Base-by-base conservation (phyloP, 2,113 vertebrate species). In the Hydrolagus affinis region DNA sequence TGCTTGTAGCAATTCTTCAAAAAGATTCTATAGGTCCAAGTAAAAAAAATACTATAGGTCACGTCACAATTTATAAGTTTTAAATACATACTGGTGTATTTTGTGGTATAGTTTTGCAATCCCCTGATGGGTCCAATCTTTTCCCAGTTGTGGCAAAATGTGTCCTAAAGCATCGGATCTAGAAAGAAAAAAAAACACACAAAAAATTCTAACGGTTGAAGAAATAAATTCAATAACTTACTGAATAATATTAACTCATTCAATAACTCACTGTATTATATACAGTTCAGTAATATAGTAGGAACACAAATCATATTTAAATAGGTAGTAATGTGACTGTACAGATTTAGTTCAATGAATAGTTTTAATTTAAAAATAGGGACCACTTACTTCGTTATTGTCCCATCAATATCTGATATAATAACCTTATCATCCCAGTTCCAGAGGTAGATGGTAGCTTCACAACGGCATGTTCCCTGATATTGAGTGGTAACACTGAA, bases 401-500 rank as follows among this genome's bases (percentile, higher is more conserved):
- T 99, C 76, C 97, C 97, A 0, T 98, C 96, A 0, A 99, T 99
- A 91, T 98, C 97, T 0, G 97, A 98, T 89, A 98, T 95, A 89
- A 99, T 92, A 90, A 99, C 94, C 30, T 91, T 95, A 89, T 98
- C 97, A 0, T 96, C 90, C 94, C 97, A 98, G 86, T 95, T 96
- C 97, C 98, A 99, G 88, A 98, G 90, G 91, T 96, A 99, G 90
- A 98, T 97, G 70, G 95, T 94, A 86, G 94, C 96, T 90, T 95
- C 95, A 64, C 96, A 99, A 88, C 95, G 94, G 86, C 97, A 98
- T 0, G 97, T 99, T 85, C 96, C 97, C 91, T 98, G 97, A 89
- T 98, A 98, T 86, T 96, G 97, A 44, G 97, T 99, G 0, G 96
- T 99, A 88, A 98, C 96, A 0, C 97, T 99, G 91, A 99, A 98